Evolutionary conservation across 2,797 vertebrate genomes (phyloP).

Genomic region (Syndactyla subalaris): DNA sequence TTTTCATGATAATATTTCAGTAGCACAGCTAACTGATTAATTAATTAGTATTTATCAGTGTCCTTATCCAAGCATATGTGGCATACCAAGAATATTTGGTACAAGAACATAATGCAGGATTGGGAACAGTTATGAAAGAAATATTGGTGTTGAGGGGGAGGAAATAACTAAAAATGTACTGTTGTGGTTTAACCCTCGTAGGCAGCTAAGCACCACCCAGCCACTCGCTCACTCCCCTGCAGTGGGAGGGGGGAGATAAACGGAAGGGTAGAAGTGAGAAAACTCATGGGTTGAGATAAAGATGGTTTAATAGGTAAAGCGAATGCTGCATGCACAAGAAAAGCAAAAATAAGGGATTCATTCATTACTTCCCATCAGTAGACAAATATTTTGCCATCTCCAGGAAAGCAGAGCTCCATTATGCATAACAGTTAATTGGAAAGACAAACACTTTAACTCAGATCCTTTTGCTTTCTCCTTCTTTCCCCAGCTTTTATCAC

Average conservation of each 20-base stretch:
- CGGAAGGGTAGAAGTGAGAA: not conserved
- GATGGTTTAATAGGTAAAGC: not conserved
- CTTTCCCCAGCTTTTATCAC: not conserved
- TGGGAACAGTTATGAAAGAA: constrained; percentile 48
- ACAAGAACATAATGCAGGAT: not conserved
- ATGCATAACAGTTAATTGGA: fast-evolving
- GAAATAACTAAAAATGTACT: constrained; percentile 17
- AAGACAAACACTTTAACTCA: not conserved
- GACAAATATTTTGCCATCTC: not conserved
- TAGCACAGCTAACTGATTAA: not conserved
- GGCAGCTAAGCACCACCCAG: constrained; percentile 9
- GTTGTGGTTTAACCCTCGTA: not conserved
- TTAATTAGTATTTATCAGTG: not conserved
- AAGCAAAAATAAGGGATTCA: not conserved
- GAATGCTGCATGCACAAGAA: not conserved
- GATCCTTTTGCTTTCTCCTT: not conserved
- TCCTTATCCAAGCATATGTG: constrained; percentile 6
- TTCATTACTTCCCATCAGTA: not conserved
- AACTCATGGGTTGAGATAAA: not conserved
- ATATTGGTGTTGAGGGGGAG: constrained; percentile 42
- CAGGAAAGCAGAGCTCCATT: not conserved
- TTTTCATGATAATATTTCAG: not conserved
- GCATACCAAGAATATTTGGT: constrained; percentile 21
- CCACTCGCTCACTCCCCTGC: not conserved
- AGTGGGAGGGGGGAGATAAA: not conserved